phyloP scores from a whole-genome alignment of 2,797 vertebrate species.

The Hirundo rustica region DNA sequence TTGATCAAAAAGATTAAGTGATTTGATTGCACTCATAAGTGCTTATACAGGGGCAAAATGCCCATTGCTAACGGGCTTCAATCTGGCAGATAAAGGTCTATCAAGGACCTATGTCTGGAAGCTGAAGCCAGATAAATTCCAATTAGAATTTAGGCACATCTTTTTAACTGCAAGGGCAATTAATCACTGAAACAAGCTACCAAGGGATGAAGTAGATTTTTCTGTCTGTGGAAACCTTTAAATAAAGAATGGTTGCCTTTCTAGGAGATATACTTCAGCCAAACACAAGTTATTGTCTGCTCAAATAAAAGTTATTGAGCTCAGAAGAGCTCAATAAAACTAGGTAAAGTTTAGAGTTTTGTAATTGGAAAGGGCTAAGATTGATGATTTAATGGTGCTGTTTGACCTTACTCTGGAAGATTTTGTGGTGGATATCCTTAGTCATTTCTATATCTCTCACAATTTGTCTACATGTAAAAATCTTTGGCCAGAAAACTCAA shows the following conservation, averaged over 20 bases:
- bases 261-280: neutral
- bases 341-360: neutral
- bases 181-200: constrained; percentile 24
- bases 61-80: neutral
- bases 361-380: neutral
- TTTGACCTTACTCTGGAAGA: neutral
- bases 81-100: neutral
- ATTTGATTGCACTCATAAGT: neutral
- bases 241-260: neutral
- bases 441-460: neutral
- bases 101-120: neutral
- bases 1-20: constrained; percentile 1
- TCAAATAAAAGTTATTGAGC: neutral
- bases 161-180: neutral
- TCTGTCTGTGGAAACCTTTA: constrained; percentile 14
- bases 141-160: constrained; percentile 22
- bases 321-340: neutral
- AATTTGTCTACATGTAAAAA: neutral
- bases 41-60: neutral
- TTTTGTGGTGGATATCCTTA: neutral
- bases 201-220: neutral
- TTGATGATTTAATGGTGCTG: neutral
- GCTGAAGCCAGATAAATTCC: constrained; percentile 24
- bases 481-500: neutral
- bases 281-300: neutral